Base-by-base conservation (phyloP, 1,140 invertebrate genomes). In the Mya arenaria region DNA sequence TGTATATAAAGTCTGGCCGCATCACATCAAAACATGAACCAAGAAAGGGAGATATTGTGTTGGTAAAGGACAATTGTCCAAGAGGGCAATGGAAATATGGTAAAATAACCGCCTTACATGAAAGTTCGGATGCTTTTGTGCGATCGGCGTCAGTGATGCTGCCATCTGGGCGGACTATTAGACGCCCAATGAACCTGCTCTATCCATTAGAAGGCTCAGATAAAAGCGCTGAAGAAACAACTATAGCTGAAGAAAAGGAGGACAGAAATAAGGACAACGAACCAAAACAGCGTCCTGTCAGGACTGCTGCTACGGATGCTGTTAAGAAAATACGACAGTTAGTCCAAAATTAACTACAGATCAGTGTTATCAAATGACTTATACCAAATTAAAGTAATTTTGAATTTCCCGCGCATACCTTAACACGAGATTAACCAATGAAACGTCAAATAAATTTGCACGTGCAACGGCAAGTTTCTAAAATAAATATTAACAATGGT, bases 1-100 rank as follows among this genome's bases (percentile, higher is more conserved):
- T n/a, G n/a, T n/a, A n/a, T n/a, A n/a, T n/a, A n/a, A n/a, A n/a
- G n/a, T n/a, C n/a, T n/a, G n/a, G n/a, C n/a, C n/a, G n/a, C n/a
- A n/a, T n/a, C n/a, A n/a, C n/a, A n/a, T n/a, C n/a, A n/a, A n/a
- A n/a, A n/a, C n/a, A n/a, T n/a, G n/a, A n/a, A n/a, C n/a, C n/a
- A n/a, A n/a, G n/a, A n/a, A 13, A 34, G 25, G 28, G 23, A 37
- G 69, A 72, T 41, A 23, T 72, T 56, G 69, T 72, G 5, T 36
- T 72, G 39, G 41, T 72, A 15, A 68, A 68, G 34, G 65, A 68
- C 19, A 19, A 34, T 25, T 41, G n/a, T 23, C 25, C 69, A 8
- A 55, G 28, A 58, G 69, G 69, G 25, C 15, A 71, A 6, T 71
- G 68, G 68, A 72, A 72, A 34, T 56, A 56, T 34, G 69, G 69